These are phyloP conservation scores for Sesamia inferens DNA, from an alignment of 2,888 invertebrate species.

Conservation along the genomic window DNA sequence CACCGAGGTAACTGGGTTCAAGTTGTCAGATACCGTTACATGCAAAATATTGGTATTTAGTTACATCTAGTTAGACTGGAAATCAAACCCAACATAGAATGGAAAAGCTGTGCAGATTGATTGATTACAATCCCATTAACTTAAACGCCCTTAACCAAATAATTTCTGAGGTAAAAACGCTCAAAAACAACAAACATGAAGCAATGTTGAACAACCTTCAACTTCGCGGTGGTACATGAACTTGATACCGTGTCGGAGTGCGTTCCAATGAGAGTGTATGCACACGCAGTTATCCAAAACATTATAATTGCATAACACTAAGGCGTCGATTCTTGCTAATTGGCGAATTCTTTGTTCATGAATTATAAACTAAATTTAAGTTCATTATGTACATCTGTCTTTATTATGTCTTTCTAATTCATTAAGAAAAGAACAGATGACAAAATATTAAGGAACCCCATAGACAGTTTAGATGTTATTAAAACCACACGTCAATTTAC, in stretches of 20 bases:
- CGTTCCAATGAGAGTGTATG: constrained; percentile 42
- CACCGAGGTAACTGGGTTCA: no score
- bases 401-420: no score
- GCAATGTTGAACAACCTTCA: constrained; percentile 51
- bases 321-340: no score
- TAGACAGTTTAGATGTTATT: no score
- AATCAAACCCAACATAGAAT: not conserved
- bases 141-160: not conserved
- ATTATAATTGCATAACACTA: constrained; percentile 10
- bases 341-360: no score
- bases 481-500: no score
- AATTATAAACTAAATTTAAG: no score
- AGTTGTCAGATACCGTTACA: not conserved
- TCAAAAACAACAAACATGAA: not conserved
- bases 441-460: no score
- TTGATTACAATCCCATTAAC: not conserved
- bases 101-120: not conserved
- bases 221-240: constrained; percentile 50
- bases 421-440: no score
- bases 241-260: constrained; percentile 45
- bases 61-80: not conserved
- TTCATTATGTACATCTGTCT: no score
- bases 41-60: not conserved
- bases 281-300: constrained; percentile 32
- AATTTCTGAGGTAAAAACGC: not conserved